phyloP scores from a whole-genome alignment of 2,797 vertebrate species.

The Enteromius fasciolatus region DNA sequence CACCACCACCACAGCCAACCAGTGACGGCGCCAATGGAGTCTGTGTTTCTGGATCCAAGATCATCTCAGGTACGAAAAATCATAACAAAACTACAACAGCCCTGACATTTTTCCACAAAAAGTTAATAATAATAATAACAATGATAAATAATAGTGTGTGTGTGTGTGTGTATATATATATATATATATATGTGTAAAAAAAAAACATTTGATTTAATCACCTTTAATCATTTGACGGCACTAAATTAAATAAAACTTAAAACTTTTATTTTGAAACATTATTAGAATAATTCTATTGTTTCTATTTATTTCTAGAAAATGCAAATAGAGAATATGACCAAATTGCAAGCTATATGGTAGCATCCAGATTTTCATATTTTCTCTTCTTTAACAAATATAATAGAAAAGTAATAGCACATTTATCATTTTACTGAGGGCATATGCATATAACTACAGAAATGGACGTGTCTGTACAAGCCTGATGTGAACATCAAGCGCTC shows the following conservation, averaged over 20 bases:
- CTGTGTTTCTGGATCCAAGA: conserved; percentile 81
- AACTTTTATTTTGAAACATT: background rate
- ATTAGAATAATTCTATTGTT: background rate
- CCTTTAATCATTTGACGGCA: no score
- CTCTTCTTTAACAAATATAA: background rate
- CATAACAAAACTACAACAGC: background rate
- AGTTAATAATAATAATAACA: background rate
- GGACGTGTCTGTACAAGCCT: background rate
- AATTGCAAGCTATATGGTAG: background rate
- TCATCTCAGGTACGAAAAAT: conserved; percentile 86
- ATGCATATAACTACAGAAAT: background rate
- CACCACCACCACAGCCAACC: conserved; percentile 87
- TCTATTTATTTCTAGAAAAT: background rate
- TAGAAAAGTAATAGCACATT: background rate
- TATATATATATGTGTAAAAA: no score
- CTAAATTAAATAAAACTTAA: background rate
- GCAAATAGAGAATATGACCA: background rate
- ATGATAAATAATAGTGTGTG: background rate
- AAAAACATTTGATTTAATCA: no score
- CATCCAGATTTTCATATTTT: background rate
- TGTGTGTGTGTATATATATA: no score
- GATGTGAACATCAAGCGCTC: background rate
- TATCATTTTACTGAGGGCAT: background rate
- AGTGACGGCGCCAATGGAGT: conserved; percentile 71
- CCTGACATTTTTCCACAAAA: background rate